Percentiles rank a stretch among this genome's conserved stretches.
Evolutionary conservation across 92 coral and sea anemone species (phyloP).

Genomic region (Epizoanthus fatuus): DNA sequence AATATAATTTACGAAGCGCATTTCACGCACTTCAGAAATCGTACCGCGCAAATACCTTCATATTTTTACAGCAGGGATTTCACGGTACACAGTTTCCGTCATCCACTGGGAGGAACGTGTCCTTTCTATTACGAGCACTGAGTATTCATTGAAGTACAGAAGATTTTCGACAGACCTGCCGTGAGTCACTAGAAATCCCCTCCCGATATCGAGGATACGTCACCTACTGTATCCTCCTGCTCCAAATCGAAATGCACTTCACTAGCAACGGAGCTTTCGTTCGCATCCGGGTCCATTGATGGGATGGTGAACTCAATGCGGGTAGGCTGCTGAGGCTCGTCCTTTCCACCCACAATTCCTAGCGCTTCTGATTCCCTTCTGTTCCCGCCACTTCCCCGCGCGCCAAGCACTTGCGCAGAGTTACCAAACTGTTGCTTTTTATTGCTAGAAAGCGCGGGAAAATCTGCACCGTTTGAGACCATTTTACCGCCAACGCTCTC

Average conservation of each 20-base stretch:
- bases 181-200: slow-evolving; percentile 79
- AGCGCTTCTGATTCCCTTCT: slow-evolving; percentile 15
- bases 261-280: slow-evolving; percentile 74
- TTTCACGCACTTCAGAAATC: neutral
- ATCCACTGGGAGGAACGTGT: too few species aligned
- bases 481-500: neutral
- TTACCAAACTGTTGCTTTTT: neutral
- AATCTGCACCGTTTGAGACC: slow-evolving; percentile 11
- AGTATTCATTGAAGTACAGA: neutral
- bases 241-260: slow-evolving; percentile 77
- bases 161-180: neutral
- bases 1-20: neutral
- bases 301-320: slow-evolving; percentile 92
- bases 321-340: slow-evolving; percentile 63
- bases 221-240: slow-evolving; percentile 85
- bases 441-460: neutral
- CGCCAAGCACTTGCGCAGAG: too few species aligned
- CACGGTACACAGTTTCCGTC: too few species aligned
- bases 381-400: neutral
- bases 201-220: slow-evolving; percentile 94
- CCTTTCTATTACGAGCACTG: too few species aligned
- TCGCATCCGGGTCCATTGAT: slow-evolving; percentile 65
- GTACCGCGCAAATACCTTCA: neutral
- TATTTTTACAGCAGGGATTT: too few species aligned
- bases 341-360: slow-evolving; percentile 8